phyloP scores from a whole-genome alignment of 2,888 invertebrate genomes.

The Volucella inanis region DNA sequence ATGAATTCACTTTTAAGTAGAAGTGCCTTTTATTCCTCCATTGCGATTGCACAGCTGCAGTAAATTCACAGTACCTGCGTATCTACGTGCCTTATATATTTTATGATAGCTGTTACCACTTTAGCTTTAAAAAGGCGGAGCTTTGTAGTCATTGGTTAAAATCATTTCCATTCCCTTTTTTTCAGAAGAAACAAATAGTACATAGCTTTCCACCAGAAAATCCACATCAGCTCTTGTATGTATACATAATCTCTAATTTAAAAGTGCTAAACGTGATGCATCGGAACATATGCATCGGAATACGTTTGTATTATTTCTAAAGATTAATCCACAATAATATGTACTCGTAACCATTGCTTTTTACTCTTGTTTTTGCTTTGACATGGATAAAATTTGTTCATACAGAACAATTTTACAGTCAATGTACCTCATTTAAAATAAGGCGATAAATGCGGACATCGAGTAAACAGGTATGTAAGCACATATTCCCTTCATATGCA shows the following conservation, averaged over 20 bases:
- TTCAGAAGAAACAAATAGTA: slow-evolving; percentile 36
- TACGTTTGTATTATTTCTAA: no score
- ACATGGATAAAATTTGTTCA: no score
- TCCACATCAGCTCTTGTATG: neutral
- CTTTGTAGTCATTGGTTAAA: slow-evolving; percentile 81
- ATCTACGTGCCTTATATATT: slow-evolving; percentile 24
- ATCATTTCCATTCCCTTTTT: slow-evolving; percentile 79
- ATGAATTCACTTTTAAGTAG: neutral
- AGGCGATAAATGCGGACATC: no score
- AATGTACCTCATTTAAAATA: no score
- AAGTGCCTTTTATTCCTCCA: slow-evolving; percentile 45
- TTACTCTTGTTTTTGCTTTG: no score
- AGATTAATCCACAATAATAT: no score
- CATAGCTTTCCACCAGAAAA: slow-evolving; percentile 17
- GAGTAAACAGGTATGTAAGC: no score
- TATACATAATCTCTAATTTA: neutral
- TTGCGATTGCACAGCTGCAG: slow-evolving; percentile 27
- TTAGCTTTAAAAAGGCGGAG: slow-evolving; percentile 80
- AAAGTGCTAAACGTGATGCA: neutral
- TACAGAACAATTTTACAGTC: no score
- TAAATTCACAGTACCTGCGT: no score
- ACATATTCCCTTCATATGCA: no score
- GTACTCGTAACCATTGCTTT: no score
- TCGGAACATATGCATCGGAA: neutral
- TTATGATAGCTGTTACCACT: slow-evolving; percentile 41